Evolutionary conservation across 2,113 vertebrate species (phyloP).

Genomic region (Microcebus ravelobensis): DNA sequence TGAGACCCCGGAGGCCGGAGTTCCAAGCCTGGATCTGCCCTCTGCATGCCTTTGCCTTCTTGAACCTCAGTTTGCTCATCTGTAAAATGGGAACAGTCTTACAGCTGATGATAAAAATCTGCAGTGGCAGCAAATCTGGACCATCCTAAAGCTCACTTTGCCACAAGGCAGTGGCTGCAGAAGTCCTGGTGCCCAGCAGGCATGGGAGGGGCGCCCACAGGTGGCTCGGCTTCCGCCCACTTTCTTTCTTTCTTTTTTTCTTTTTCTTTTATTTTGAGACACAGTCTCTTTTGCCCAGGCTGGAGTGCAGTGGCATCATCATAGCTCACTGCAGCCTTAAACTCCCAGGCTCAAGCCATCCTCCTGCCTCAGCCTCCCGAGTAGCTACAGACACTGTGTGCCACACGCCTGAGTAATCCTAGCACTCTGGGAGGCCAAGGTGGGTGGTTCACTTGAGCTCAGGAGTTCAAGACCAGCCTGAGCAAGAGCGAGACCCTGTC

Average conservation of each 20-base stretch:
- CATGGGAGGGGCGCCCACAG: not conserved
- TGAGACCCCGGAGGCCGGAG: not conserved
- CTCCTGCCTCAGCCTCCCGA: not conserved
- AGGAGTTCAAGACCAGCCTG: too few species aligned
- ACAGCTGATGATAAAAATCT: not conserved
- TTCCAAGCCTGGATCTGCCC: not conserved
- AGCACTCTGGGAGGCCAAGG: too few species aligned
- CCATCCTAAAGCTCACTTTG: not conserved
- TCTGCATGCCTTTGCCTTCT: not conserved
- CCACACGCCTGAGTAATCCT: not conserved
- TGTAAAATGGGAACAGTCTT: not conserved
- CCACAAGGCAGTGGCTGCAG: not conserved
- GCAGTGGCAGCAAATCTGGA: not conserved
- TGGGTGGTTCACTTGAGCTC: too few species aligned
- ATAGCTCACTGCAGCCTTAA: not conserved
- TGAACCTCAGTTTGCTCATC: not conserved
- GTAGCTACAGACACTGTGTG: not conserved
- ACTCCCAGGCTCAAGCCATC: not conserved
- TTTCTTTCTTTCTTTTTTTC: not conserved
- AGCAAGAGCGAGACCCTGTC: too few species aligned
- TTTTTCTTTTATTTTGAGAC: too few species aligned
- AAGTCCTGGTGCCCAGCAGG: not conserved
- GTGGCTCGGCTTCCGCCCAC: not conserved
- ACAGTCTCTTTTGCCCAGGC: not conserved
- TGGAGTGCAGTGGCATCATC: not conserved